phyloP scores from a whole-genome alignment of 2,888 invertebrate genomes.

The Trachelus stipa region DNA sequence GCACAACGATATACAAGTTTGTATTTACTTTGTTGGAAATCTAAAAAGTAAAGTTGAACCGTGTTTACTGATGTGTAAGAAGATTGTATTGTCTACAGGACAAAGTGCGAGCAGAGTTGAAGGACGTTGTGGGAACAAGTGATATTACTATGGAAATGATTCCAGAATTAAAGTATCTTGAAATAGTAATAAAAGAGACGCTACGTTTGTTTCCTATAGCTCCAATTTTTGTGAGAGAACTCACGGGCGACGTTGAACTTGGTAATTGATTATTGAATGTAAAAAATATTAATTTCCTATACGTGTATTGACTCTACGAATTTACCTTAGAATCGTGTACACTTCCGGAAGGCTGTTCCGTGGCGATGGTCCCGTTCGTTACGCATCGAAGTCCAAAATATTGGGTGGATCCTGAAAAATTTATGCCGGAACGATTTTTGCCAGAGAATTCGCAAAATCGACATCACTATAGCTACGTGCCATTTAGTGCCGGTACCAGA shows the following conservation, averaged over 20 bases:
- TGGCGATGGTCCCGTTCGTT: conserved; percentile 10
- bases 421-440: conserved; percentile 24
- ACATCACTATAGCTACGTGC: conserved; percentile 9
- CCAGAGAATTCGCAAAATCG: conserved; percentile 14
- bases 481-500: background rate
- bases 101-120: conserved; percentile 29
- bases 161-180: conserved; percentile 25
- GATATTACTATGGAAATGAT: conserved; percentile 15
- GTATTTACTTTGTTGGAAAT: background rate
- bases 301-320: background rate
- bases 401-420: conserved; percentile 24
- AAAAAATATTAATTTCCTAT: rapidly evolving
- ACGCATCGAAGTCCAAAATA: conserved; percentile 22
- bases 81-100: conserved; percentile 1
- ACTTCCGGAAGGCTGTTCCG: conserved; percentile 23
- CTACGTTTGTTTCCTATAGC: conserved; percentile 30
- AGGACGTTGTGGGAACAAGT: conserved; percentile 15
- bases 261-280: conserved; percentile 18
- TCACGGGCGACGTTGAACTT: conserved; percentile 25
- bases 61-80: background rate
- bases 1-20: conserved; percentile 24
- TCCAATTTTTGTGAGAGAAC: conserved; percentile 27
- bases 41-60: background rate
- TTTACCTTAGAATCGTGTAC: conserved; percentile 17
- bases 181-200: conserved; percentile 32